Percentiles rank a stretch among this genome's conserved stretches.
Conservation (phyloP, 2,113 vertebrate species). For the Poeciliopsis turrubarensis region DNA sequence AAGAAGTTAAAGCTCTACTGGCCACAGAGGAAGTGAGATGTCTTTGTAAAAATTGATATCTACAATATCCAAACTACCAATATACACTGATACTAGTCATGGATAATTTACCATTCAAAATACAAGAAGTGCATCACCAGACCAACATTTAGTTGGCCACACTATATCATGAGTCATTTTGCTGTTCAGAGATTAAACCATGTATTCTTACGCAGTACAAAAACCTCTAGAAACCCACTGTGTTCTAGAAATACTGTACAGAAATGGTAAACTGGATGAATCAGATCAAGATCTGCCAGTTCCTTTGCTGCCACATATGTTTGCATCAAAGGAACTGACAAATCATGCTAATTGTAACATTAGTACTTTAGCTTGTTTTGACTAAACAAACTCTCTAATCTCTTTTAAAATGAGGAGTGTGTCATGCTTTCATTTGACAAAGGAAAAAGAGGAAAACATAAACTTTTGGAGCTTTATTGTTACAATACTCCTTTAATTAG, state of each 20-base stretch:
- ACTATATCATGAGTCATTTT: too few relatives aligned
- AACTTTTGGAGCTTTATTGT: too few relatives aligned
- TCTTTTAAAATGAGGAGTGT: too few relatives aligned
- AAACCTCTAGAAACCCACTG: too few relatives aligned
- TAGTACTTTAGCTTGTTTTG: neutral
- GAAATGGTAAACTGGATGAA: neutral
- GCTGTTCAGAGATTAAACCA: too few relatives aligned
- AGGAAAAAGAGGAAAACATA: too few relatives aligned
- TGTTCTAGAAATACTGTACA: too few relatives aligned
- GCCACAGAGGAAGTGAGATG: constrained; percentile 25
- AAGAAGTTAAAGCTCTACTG: constrained; percentile 39
- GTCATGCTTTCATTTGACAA: too few relatives aligned
- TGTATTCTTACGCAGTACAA: too few relatives aligned
- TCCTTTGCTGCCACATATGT: neutral
- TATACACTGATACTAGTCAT: constrained; percentile 8
- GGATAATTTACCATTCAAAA: constrained; percentile 30
- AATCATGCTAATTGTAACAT: neutral
- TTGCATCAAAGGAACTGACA: neutral
- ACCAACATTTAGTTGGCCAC: constrained; percentile 22
- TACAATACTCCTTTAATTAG: too few relatives aligned
- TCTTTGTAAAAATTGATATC: constrained; percentile 64
- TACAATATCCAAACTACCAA: neutral
- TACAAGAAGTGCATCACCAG: constrained; percentile 20
- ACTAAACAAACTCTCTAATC: neutral
- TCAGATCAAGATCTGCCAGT: too few relatives aligned